phyloP scores from a whole-genome alignment of 2,797 vertebrate species.

The Halcyon badia region DNA sequence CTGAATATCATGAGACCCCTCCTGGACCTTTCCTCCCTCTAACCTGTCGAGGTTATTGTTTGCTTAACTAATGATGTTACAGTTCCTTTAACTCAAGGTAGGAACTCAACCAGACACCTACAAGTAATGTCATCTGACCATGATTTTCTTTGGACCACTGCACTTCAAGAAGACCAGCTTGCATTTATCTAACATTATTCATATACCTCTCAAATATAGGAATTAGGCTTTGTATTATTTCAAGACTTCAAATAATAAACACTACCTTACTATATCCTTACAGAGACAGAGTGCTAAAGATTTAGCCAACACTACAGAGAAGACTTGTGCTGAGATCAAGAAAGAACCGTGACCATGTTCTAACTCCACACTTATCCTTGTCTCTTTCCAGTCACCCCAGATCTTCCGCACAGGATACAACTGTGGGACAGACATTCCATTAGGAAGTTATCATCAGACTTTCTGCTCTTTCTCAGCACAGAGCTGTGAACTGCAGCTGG shows the following conservation, averaged over 20 bases:
- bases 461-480: not conserved
- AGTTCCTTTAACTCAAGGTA: not conserved
- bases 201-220: not conserved
- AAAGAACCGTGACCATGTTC: rapidly evolving
- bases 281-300: not conserved
- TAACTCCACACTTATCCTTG: not conserved
- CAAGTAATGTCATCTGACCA: not conserved
- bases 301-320: not conserved
- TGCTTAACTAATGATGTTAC: not conserved
- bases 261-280: not conserved
- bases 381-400: not conserved
- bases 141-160: rapidly evolving
- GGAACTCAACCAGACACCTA: not conserved
- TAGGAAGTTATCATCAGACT: not conserved
- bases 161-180: not conserved
- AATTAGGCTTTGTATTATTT: not conserved
- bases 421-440: not conserved
- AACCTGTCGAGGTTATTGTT: not conserved
- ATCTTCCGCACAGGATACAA: not conserved
- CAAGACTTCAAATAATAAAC: not conserved
- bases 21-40: not conserved
- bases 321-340: not conserved
- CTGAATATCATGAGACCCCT: not conserved
- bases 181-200: not conserved
- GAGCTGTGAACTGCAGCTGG: not conserved